phyloP scores from a whole-genome alignment of 2,888 invertebrate species.

The Zele albiditarsus region DNA sequence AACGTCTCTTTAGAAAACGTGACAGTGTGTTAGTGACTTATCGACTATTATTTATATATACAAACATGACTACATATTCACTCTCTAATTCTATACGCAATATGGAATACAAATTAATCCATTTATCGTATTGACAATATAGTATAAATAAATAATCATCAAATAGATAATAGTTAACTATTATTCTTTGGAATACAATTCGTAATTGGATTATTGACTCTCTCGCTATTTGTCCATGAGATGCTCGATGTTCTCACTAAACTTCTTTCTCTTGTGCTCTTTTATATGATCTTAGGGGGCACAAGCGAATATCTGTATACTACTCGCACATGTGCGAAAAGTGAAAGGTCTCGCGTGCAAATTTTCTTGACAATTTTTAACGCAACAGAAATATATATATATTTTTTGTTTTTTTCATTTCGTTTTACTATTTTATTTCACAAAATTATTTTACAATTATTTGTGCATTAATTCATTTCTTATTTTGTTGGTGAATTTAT shows the following conservation, averaged over 20 bases:
- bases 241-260: not conserved
- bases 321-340: slow-evolving; percentile 37
- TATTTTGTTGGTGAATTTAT: not conserved
- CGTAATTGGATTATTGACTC: slow-evolving; percentile 15
- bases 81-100: not conserved
- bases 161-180: not conserved
- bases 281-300: not conserved
- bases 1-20: slow-evolving; percentile 11
- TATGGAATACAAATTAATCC: not conserved
- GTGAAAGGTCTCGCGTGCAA: slow-evolving; percentile 32
- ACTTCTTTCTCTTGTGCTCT: not conserved
- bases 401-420: no score
- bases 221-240: slow-evolving; percentile 13
- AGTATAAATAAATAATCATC: not conserved
- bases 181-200: not conserved
- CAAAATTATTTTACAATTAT: not conserved
- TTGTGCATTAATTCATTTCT: not conserved
- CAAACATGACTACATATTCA: not conserved
- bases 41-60: not conserved
- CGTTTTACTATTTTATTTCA: not conserved
- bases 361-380: slow-evolving; percentile 21
- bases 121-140: not conserved
- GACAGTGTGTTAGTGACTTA: not conserved
- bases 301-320: not conserved
- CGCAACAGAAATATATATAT: not conserved